A percentile compares a stretch with the other conserved stretches of the same genome.
Conservation (phyloP, 2,113 vertebrate species). For the Anarrhichthys ocellatus region DNA sequence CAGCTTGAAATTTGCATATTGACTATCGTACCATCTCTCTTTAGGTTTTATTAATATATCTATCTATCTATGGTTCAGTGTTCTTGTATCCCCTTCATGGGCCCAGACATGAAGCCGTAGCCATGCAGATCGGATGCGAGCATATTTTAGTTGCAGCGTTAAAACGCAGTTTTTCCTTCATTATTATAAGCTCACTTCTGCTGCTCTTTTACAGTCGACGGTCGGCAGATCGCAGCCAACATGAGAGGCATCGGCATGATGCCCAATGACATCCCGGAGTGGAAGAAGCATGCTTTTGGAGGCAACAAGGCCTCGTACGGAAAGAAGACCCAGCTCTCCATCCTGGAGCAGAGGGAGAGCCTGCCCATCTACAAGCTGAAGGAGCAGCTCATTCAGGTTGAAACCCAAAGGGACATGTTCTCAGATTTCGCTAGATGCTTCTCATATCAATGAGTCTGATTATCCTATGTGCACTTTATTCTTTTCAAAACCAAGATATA, state of each 20-base stretch:
- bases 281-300: conserved; percentile 99
- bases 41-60: not conserved
- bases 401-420: not conserved
- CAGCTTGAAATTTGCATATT: conserved; percentile 7
- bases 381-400: conserved; percentile 96
- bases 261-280: conserved; percentile 98
- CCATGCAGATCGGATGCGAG: conserved; percentile 2
- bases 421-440: not conserved
- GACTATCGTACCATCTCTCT: not conserved
- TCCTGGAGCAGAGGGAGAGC: conserved; percentile 97
- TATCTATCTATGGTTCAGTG: too few relatives aligned
- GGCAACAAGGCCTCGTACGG: conserved; percentile 99
- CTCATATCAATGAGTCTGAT: not conserved
- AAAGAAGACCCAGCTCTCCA: conserved; percentile 96
- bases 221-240: conserved; percentile 97
- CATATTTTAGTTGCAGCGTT: not conserved
- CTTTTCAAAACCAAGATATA: not conserved
- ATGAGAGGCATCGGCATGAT: conserved; percentile 99
- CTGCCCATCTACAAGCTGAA: conserved; percentile 98
- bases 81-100: too few relatives aligned
- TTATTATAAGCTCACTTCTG: not conserved
- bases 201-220: conserved; percentile 84
- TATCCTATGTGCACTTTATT: not conserved
- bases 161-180: not conserved
- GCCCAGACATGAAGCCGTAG: conserved; percentile 2